Conservation (phyloP, 2,797 vertebrate species). For the Myotis pilosus region DNA sequence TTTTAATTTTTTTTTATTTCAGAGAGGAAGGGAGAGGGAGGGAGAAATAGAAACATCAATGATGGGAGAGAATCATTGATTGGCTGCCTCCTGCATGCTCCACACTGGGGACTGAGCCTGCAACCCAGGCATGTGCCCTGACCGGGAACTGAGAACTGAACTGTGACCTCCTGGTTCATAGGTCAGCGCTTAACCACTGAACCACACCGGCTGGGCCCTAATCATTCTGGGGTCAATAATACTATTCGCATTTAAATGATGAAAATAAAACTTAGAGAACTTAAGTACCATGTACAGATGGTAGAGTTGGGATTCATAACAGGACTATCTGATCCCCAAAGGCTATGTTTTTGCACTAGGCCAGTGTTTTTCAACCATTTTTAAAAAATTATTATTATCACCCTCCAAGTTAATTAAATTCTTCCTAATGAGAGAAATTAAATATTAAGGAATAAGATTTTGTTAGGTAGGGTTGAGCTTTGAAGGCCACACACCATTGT, state of each 20-base stretch:
- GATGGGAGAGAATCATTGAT: no score
- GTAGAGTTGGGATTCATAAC: background rate
- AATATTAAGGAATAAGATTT: background rate
- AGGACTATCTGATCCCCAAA: background rate
- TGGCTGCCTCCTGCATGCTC: no score
- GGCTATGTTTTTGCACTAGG: background rate
- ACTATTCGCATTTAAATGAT: background rate
- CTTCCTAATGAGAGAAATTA: background rate
- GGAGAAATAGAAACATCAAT: no score
- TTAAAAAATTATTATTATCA: background rate
- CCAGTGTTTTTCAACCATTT: background rate
- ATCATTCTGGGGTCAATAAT: background rate
- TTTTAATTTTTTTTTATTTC: no score
- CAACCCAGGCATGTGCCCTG: no score
- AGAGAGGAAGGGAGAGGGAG: no score
- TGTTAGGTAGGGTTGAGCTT: background rate
- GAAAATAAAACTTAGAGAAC: background rate
- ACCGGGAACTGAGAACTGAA: no score
- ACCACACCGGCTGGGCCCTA: background rate
- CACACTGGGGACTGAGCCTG: no score
- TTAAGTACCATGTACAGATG: background rate
- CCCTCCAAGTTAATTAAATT: slow-evolving; percentile 17
- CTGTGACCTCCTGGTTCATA: no score
- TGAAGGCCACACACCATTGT: background rate
- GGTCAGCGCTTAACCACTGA: no score